Evolutionary conservation across 2,888 invertebrate species (phyloP), one percentile per base, ranked within the genome.

Genomic region (Coenonympha glycerion): DNA sequence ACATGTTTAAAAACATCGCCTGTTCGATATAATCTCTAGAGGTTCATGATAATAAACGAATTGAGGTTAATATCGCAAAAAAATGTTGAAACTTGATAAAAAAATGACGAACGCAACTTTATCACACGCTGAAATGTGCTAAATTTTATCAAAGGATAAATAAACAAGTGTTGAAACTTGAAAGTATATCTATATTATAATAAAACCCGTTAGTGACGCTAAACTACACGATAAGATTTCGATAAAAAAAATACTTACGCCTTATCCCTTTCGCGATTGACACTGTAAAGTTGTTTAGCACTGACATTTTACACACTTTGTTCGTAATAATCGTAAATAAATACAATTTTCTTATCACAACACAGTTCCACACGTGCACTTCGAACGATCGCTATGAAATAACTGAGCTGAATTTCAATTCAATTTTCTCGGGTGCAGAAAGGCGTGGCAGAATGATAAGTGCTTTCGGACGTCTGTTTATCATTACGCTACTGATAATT

Each of bases 281-380:
- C 53, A 84, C 84, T 19, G 78, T 76, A 53, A 86, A 85, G 54
- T 85, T 86, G 59, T 84, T 86, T 24, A 86, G 58, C 62, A 82
- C 76, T 55, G 85, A 85, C 84, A 85, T 86, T 53, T 36, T 57
- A 51, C 21, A 42, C 56, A 59, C 59, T 61, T n/a, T 57, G 48
- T 56, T 49, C 56, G 40, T 57, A 56, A 36, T 37, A 40, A 47
- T 51, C 45, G 46, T 40, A 48, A 48, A 50, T 52, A 53, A 37
- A 45, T 47, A 41, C 41, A 46, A 9, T 39, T 40, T 44, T 40
- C 51, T 55, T 62, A 60, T 57, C 59, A 55, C 51, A 6, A 5
- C 13, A 28, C 8, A 42, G 47, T 21, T 11, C 24, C 33, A 19
- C 13, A 52, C 49, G 53, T 47, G 36, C 36, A 19, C 36, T 39